Evolutionary conservation across 2,888 invertebrate genomes (phyloP).

Genomic region (Phaonia tiefii): DNA sequence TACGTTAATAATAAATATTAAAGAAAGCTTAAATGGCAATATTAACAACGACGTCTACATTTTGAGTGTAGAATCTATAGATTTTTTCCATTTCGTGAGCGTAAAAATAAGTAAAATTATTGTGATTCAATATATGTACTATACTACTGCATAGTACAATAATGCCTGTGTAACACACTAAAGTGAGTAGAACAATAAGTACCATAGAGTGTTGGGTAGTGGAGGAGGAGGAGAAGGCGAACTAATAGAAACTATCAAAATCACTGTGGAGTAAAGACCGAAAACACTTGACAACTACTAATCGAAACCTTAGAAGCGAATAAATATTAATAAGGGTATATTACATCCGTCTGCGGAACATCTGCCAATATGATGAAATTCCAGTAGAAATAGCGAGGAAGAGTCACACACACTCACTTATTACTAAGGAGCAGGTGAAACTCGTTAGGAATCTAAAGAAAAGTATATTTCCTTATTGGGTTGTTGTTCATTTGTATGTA

Average conservation of each 20-base stretch:
- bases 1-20: constrained; percentile 20
- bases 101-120: constrained; percentile 10
- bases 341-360: neutral
- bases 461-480: too few relatives aligned
- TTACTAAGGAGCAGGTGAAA: neutral
- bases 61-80: neutral
- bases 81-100: neutral
- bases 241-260: neutral
- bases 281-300: neutral
- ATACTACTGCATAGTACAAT: neutral
- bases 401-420: too few relatives aligned
- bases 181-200: neutral
- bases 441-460: neutral
- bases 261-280: too few relatives aligned
- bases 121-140: constrained; percentile 3
- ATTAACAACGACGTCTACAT: constrained; percentile 8
- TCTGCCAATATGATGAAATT: constrained; percentile 15
- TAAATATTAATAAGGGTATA: neutral
- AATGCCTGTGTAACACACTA: constrained; percentile 4
- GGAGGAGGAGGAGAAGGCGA: neutral
- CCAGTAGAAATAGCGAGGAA: neutral
- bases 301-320: constrained; percentile 15
- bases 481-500: constrained; percentile 23
- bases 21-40: constrained; percentile 12
- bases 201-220: neutral